phyloP scores from a whole-genome alignment of 2,888 invertebrate species.

The Ecdyonurus torrentis region DNA sequence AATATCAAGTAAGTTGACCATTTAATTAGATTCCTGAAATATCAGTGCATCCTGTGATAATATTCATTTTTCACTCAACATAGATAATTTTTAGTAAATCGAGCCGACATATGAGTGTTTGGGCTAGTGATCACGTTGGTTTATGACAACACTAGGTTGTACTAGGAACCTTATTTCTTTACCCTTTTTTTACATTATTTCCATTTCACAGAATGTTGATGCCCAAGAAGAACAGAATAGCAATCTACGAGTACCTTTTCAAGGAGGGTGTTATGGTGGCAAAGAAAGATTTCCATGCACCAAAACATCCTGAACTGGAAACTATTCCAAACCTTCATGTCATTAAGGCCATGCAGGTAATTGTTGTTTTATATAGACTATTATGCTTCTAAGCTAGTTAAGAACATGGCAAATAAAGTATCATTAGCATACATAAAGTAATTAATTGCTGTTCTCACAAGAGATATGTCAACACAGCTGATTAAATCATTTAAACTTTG shows the following conservation, averaged over 20 bases:
- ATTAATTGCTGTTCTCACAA: no score
- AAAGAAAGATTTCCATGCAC: constrained; percentile 93
- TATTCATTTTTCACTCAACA: not conserved
- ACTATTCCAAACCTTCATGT: constrained; percentile 94
- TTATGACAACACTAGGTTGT: not conserved
- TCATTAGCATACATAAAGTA: no score
- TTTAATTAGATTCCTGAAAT: not conserved
- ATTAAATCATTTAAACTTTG: no score
- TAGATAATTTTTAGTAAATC: not conserved
- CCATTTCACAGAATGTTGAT: constrained; percentile 84
- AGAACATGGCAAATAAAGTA: no score
- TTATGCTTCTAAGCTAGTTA: not conserved
- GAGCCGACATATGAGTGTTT: not conserved
- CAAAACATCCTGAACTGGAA: constrained; percentile 94
- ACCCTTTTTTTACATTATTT: not conserved
- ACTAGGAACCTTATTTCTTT: no score
- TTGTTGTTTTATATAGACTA: constrained; percentile 5
- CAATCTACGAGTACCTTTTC: constrained; percentile 95
- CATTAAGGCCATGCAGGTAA: constrained; percentile 87
- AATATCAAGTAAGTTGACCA: not conserved
- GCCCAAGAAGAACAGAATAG: constrained; percentile 93
- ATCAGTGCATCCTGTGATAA: not conserved
- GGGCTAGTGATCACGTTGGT: not conserved
- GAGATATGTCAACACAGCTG: no score
- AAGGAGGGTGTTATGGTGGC: constrained; percentile 99